These are phyloP conservation scores for Epirrhoe alternata DNA, from an alignment of 2,888 invertebrate species.

Conservation along the genomic window DNA sequence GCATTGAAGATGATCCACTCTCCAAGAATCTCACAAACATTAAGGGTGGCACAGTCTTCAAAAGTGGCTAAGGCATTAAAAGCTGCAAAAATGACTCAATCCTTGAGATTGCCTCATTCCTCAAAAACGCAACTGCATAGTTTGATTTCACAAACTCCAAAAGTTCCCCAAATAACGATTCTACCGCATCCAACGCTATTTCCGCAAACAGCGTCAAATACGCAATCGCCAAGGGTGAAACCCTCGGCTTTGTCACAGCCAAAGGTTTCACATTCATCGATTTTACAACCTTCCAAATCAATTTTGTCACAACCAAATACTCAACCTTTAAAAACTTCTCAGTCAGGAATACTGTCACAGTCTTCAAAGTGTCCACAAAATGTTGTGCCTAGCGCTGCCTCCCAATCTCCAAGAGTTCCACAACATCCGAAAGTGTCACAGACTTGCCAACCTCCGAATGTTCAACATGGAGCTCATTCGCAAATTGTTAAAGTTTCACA, in stretches of 20 bases:
- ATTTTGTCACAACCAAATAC: constrained; percentile 8
- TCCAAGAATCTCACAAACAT: constrained; percentile 23
- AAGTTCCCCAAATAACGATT: constrained; percentile 28
- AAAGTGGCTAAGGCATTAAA: constrained; percentile 27
- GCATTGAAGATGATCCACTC: constrained; percentile 18
- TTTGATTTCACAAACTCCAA: constrained; percentile 14
- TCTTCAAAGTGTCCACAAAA: constrained; percentile 11
- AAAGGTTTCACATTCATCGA: constrained; percentile 6
- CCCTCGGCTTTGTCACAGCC: neutral
- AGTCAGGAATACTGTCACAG: constrained; percentile 4
- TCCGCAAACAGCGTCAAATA: constrained; percentile 5
- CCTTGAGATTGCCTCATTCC: constrained; percentile 17
- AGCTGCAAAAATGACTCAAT: constrained; percentile 28
- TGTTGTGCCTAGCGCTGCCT: neutral
- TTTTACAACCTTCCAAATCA: constrained; percentile 8
- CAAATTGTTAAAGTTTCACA: constrained; percentile 13
- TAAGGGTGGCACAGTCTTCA: constrained; percentile 21
- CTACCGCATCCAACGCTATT: constrained; percentile 28
- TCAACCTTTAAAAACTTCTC: constrained; percentile 15
- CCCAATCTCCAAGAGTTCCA: constrained; percentile 4
- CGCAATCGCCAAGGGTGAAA: constrained; percentile 8
- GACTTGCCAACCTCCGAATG: constrained; percentile 2
- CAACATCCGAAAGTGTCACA: constrained; percentile 11
- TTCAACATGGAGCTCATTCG: constrained; percentile 7
- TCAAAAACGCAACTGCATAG: constrained; percentile 12